Conservation (phyloP, 2,888 invertebrate species). For the Alviniconcha strummeri region DNA sequence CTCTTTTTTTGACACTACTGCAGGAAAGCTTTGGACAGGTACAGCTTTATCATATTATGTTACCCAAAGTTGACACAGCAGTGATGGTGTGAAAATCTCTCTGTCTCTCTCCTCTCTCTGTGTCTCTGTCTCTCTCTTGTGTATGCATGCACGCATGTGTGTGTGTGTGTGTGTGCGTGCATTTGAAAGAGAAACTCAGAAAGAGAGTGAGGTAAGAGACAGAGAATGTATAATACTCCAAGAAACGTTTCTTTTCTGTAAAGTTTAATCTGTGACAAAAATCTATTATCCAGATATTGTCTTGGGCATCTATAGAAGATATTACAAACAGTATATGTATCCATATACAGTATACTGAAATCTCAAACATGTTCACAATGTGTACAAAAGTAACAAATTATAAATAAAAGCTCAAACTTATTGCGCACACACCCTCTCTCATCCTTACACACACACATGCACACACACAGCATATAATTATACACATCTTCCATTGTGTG, state of each 20-base stretch:
- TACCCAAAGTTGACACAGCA: background rate
- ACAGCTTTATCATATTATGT: too few relatives aligned
- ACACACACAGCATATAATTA: background rate
- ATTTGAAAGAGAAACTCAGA: background rate
- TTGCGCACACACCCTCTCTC: background rate
- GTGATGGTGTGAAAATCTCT: background rate
- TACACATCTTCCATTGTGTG: background rate
- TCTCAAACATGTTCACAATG: background rate
- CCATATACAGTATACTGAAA: background rate
- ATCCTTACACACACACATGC: slow-evolving; percentile 7
- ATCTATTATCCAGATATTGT: background rate
- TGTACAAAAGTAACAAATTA: background rate
- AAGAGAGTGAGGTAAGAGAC: background rate
- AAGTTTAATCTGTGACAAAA: background rate
- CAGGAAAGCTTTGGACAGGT: background rate
- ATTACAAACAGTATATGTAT: background rate
- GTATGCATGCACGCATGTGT: slow-evolving; percentile 6
- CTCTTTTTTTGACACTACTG: background rate
- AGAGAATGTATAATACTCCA: background rate
- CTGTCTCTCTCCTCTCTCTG: background rate
- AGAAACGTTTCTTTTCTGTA: background rate
- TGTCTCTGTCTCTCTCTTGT: slow-evolving; percentile 1
- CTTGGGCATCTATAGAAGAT: background rate
- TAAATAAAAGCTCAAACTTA: background rate
- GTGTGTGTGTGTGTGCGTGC: slow-evolving; percentile 8